phyloP scores from a whole-genome alignment of 2,113 vertebrate genomes.

The Podarcis cretensis region DNA sequence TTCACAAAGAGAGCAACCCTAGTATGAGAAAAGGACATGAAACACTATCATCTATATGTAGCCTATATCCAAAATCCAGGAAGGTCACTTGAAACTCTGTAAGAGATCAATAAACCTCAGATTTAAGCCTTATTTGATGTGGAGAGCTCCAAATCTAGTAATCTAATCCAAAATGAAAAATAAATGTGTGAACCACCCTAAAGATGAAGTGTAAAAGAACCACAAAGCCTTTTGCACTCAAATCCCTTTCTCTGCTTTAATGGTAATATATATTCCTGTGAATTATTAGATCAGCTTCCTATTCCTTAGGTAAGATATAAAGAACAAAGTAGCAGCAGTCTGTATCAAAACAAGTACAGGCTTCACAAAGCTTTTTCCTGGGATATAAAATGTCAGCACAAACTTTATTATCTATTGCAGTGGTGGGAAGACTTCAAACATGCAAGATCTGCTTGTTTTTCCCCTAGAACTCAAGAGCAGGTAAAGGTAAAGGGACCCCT shows the following conservation, averaged over 20 bases:
- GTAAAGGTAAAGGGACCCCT: too few species aligned
- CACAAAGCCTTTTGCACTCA: not conserved
- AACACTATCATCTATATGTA: not conserved
- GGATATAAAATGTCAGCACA: not conserved
- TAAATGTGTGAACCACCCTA: not conserved
- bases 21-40: not conserved
- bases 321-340: not conserved
- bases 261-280: not conserved
- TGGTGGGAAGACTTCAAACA: not conserved
- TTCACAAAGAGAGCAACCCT: not conserved
- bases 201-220: not conserved
- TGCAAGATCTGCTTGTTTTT: not conserved
- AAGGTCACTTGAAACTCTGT: not conserved
- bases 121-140: not conserved
- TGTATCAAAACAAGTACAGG: not conserved
- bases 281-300: not conserved
- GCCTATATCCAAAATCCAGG: not conserved
- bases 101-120: not conserved
- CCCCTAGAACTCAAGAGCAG: not conserved
- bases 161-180: not conserved
- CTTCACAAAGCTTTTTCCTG: not conserved
- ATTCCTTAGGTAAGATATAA: not conserved
- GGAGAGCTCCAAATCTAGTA: not conserved
- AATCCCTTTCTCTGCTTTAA: not conserved
- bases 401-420: not conserved